Base-by-base conservation (phyloP, 2,797 vertebrate species). In the Cyclopterus lumpus region DNA sequence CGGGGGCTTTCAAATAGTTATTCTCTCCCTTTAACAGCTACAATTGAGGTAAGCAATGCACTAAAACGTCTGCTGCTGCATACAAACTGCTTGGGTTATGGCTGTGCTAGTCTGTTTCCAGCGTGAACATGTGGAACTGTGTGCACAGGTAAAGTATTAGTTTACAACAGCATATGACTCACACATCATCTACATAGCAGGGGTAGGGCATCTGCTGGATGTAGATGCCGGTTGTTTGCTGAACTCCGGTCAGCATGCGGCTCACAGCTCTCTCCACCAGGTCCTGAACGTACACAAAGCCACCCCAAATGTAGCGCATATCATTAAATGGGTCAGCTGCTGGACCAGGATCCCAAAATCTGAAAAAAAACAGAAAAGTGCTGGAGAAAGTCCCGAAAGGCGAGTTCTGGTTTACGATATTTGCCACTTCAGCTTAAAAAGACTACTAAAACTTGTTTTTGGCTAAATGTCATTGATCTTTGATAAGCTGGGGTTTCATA, bases 121-220 rank as follows among this genome's bases (percentile, higher is more conserved):
- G 20, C 3, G 28, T 22, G 7, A 63, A 28, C 42, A 40, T 9
- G 48, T 72, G 44, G 16, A 15, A 51, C 58, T 42, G 22, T 28
- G 42, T 3, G 7, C 1, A 5, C 6, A 46, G 1, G 62, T 10
- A 54, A 64, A 67, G 38, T 0, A 60, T 49, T 0, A 14, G 26
- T 63, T 20, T 63, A 30, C 14, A 68, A 38, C 49, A 53, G 58
- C 22, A 2, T 11, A 11, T 0, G 4, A 90, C 97, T 95, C 86
- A 98, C 97, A 95, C 89, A 0, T 98, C 96, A 0, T 97, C 96
- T 74, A 97, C 96, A 0, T 96, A 97, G 92, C 97, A 99, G 0
- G 96, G 97, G 76, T 98, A 97, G 0, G 97, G 97, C 96, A 97
- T 98, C 90, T 98, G 97, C 84, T 98, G 97, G 79, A 98, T 16